Evolutionary conservation across 2,888 invertebrate species (phyloP).

Genomic region (Heteromurus nitidus): DNA sequence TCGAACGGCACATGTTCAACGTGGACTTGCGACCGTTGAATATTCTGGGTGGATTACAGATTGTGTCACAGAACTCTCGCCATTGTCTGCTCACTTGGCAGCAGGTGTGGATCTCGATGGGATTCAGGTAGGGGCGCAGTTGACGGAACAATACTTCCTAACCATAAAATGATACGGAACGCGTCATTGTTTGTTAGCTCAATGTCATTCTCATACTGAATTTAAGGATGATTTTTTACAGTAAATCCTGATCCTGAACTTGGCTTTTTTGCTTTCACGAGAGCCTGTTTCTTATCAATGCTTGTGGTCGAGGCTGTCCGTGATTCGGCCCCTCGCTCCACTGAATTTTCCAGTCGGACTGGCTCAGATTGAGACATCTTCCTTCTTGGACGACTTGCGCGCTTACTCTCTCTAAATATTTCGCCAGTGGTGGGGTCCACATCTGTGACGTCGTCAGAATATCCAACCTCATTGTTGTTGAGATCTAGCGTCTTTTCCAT

Average conservation of each 20-base stretch:
- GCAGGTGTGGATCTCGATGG: constrained; percentile 49
- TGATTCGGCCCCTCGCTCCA: background rate
- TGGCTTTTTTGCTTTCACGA: constrained; percentile 4
- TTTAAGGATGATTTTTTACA: constrained; percentile 2
- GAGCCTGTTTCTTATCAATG: constrained; percentile 26
- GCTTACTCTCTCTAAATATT: background rate
- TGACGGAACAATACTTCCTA: constrained; percentile 44
- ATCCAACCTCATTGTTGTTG: constrained; percentile 28
- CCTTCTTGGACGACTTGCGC: background rate
- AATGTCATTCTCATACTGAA: too few relatives aligned
- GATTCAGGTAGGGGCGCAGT: constrained; percentile 52
- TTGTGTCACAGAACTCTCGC: constrained; percentile 51
- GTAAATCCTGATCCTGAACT: background rate
- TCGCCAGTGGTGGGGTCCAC: background rate
- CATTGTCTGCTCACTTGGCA: constrained; percentile 61
- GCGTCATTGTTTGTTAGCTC: too few relatives aligned
- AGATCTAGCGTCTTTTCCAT: constrained; percentile 11
- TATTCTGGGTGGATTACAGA: constrained; percentile 33
- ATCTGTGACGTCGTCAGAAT: background rate
- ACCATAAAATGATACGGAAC: background rate
- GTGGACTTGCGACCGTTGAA: constrained; percentile 35
- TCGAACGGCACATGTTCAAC: background rate
- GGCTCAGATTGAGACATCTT: too few relatives aligned
- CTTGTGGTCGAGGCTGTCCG: too few relatives aligned
- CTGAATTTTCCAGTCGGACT: background rate